Conservation (phyloP, 2,113 vertebrate species). For the Cyprinus carpio region DNA sequence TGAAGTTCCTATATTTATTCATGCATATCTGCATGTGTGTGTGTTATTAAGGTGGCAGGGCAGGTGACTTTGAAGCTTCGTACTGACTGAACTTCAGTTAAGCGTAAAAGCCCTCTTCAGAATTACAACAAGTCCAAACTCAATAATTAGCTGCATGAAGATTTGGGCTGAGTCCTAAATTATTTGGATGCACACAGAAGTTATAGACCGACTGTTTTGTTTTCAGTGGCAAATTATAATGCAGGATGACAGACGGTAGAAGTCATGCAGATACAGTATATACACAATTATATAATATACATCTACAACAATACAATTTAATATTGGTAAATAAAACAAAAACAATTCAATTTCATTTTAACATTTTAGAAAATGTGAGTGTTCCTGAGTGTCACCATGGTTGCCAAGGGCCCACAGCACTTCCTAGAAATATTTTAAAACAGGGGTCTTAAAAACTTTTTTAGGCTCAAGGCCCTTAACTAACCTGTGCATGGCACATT, state of each 20-base stretch:
- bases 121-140: conserved; percentile 46
- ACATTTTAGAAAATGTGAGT: background rate
- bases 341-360: background rate
- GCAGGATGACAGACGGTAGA: background rate
- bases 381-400: background rate
- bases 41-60: conserved; percentile 50
- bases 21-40: conserved; percentile 55
- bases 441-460: no score
- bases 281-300: background rate
- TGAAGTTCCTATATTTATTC: conserved; percentile 56
- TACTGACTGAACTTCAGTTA: conserved; percentile 49
- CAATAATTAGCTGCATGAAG: conserved; percentile 22
- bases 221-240: background rate
- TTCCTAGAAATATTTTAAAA: no score
- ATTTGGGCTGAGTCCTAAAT: background rate
- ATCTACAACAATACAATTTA: background rate
- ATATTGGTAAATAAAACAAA: background rate
- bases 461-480: no score
- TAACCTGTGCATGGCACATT: no score
- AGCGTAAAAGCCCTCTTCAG: conserved; percentile 45
- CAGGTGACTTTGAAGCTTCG: conserved; percentile 55
- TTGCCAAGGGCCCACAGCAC: background rate
- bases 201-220: background rate
- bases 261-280: background rate
- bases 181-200: background rate